Evolutionary conservation across 2,888 invertebrate species (phyloP), one percentile per base, ranked within the genome.

Genomic region (Chorisops tibialis): DNA sequence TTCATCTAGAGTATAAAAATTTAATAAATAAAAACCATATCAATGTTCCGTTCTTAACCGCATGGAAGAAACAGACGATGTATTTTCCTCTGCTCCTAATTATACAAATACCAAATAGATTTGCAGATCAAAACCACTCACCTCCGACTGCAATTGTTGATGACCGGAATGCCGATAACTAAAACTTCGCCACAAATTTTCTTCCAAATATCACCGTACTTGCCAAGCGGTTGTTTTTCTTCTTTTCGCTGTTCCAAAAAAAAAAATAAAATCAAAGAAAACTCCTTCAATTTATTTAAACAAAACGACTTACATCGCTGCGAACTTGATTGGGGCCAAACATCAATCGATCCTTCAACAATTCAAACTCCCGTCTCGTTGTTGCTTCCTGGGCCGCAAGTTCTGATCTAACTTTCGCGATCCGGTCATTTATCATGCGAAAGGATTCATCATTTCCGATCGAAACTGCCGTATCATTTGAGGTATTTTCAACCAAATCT

Each of bases 131-230:
- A 47, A 41, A 49, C 24, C 50, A 62, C 67, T 64, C 63, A 67
- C 68, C 64, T 63, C 50, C 58, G 16, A 47, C 61, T 59, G n/a
- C 63, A 64, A 49, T 59, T 67, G 56, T 68, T 68, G 9, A 65
- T 51, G 16, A 69, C 41, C 16, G 68, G 69, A 51, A 68, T 64
- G 4, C 69, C 69, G 41, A 69, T 61, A 16, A 68, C 47, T 11
- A 69, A 6, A 49, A 56, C 59, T 2, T 67, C 64, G 18, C 66
- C 64, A 18, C 38, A 19, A 14, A 65, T 30, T 59, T 62, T 65
- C 12, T 61, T 60, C 66, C 67, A 68, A 16, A 62, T 59, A 50
- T 67, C 67, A 0, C 69, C 69, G 59, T 63, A 68, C 51, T 66
- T 62, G 2, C 64, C 59, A 14, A 69, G 49, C 7, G 63, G 65